Evolutionary conservation across 2,797 vertebrate genomes (phyloP), one percentile per base, ranked within the genome.

Genomic region (Apogon talboti): DNA sequence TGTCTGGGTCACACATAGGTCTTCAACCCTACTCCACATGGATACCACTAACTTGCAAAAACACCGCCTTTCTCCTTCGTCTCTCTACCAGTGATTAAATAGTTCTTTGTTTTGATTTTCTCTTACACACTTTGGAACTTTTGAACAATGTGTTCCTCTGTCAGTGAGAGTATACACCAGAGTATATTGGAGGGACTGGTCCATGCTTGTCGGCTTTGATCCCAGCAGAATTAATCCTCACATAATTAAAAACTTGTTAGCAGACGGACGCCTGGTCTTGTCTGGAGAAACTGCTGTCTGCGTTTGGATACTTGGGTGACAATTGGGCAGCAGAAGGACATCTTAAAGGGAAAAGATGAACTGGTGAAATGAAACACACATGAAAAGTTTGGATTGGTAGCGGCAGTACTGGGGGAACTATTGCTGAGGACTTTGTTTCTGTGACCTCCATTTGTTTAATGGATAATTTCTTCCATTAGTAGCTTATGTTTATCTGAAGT

Each of bases 241-340:
- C 41, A 57, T 79, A 85, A 87, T 85, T 81, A 84, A 87, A 85
- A 82, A 71, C 49, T 64, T 12, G 52, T 83, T 73, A 78, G 70
- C 71, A 66, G 71, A 70, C 74, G 80, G 61, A 71, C 6, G 77
- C 59, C 67, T 15, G 62, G 64, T 64, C 74, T 64, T 74, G 68
- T 81, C 71, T 68, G 62, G 61, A 76, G 74, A 58, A 70, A 71
- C 58, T 8, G 48, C 24, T 15, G 44, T 60, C 76, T 68, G 66
- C 44, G 30, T 68, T 75, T 62, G 62, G 53, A 81, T 28, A 76
- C 42, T 66, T 11, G 30, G 24, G 50, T 74, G 79, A 76, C 49
- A 50, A 18, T 60, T 65, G 46, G 50, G 61, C 74, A 74, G 72
- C 33, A 15, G 62, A 60, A 61, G 44, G 56, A 64, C 49, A 50